Evolutionary conservation across 2,888 invertebrate species (phyloP), one percentile per base, ranked within the genome.

Genomic region (Ennomos fuscantarius): DNA sequence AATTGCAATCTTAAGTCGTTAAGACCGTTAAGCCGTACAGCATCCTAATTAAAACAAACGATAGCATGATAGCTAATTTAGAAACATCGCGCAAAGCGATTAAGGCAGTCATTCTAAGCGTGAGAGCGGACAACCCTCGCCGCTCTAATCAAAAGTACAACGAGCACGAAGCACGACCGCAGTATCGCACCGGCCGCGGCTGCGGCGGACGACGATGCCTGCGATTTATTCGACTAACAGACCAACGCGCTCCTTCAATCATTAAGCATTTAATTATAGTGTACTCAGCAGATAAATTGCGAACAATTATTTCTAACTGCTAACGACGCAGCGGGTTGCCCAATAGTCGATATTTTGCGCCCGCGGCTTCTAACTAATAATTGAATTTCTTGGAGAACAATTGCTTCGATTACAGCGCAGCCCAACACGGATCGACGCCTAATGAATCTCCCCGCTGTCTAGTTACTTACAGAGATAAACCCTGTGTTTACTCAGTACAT

Each of bases 361-460:
- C 76, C 65, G 78, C 76, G 74, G 78, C 80, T 76, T 73, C 51
- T 36, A 79, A 73, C 74, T 82, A 86, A 87, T 89, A 91, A 91
- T 90, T 90, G 88, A 89, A 89, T 90, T 91, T 91, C 87, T 82
- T 70, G 68, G 79, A 87, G 90, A 92, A 91, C 91, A 90, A 92
- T 91, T 89, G 90, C 88, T 83, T 85, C 89, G 88, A 91, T 89
- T 91, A 91, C 86, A 82, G 84, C 81, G 81, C 77, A 78, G 79
- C 78, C 78, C 82, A 84, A 86, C 89, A 84, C 82, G 84, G 86
- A 88, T 87, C 88, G 88, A 89, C 86, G 88, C 87, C 87, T 90
- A 92, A 91, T 91, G 91, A 91, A 90, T 91, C 91, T 90, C 83
- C 78, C 72, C 76, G 82, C 87, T 88, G 90, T 89, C 88, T 89